Base-by-base conservation (phyloP, 2,113 vertebrate species). In the Etheostoma cragini region DNA sequence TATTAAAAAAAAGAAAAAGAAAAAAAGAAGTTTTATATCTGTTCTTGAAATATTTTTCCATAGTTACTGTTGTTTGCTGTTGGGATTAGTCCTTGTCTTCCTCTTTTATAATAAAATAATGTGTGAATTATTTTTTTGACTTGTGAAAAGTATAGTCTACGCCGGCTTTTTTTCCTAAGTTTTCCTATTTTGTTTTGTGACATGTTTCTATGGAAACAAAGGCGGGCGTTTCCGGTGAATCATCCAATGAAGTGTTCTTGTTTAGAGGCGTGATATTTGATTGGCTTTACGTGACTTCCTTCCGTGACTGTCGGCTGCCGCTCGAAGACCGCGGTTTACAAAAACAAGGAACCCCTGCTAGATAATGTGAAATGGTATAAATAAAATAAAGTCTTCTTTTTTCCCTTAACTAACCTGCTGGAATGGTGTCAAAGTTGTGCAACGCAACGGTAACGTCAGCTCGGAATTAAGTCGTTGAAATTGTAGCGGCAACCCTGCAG, bases 271-370 rank as follows among this genome's bases (percentile, higher is more conserved):
- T 6, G 68, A 45, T 3, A 49, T 90, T 53, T 91, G 72, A 95
- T 95, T 94, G 93, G 94, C 61, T 85, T 1, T 14, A 46, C 1
- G 4, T 14, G 7, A 38, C 46, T 80, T 57, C 49, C 69, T 81
- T n/a, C n/a, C n/a, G n/a, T n/a, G n/a, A n/a, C n/a, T 19, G 21
- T 64, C n/a, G 21, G 8, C 35, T 38, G 58, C 21, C 19, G 24
- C 49, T 63, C 0, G 53, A 83, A 89, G 42, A 80, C 87, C 89
- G 91, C 92, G 86, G 15, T 68, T 85, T 92, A 88, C 47, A 61
- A 90, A 84, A 67, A 24, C 50, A 4, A 30, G 30, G 30, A 4
- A 3, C 30, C 22, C 24, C 15, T 8, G 15, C 7, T 3, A 6
- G 0, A 15, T 0, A 2, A 4, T 26, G 33, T 46, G 0, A 70